Conservation (phyloP, 2,113 vertebrate species). For the Xenopus laevis region DNA sequence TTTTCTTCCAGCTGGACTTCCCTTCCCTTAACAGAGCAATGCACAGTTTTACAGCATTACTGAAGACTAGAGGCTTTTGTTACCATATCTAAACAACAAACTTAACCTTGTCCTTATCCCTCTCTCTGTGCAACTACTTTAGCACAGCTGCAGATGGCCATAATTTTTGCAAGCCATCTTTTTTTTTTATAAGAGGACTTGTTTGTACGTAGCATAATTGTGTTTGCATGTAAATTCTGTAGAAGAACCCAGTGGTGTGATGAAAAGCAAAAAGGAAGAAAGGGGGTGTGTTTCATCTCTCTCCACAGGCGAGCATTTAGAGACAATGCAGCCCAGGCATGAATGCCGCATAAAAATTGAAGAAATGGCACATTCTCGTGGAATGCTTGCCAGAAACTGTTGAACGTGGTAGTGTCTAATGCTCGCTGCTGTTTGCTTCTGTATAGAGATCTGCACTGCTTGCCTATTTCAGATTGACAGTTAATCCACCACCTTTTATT, state of each 20-base stretch:
- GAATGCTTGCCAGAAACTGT: conserved; percentile 7
- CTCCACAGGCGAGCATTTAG: conserved; percentile 35
- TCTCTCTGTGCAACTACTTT: no score
- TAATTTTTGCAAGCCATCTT: no score
- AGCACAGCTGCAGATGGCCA: no score
- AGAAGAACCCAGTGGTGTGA: not conserved
- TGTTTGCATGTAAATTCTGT: not conserved
- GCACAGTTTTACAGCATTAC: no score
- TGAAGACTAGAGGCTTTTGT: no score
- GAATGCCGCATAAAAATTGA: conserved; percentile 40
- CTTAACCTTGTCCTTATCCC: no score
- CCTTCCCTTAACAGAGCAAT: no score
- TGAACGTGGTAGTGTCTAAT: conserved; percentile 5
- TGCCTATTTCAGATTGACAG: conserved; percentile 10
- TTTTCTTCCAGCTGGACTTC: no score
- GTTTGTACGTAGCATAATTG: not conserved
- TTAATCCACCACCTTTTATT: not conserved
- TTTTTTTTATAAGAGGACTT: no score
- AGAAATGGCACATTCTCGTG: conserved; percentile 33
- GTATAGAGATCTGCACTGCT: conserved; percentile 4
- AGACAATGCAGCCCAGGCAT: conserved; percentile 41
- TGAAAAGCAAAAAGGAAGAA: conserved; percentile 26
- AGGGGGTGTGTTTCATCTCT: conserved; percentile 30
- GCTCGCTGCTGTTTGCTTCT: conserved; percentile 6
- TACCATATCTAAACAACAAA: no score